Conservation (phyloP, 2,797 vertebrate species). For the Botia almorhae region DNA sequence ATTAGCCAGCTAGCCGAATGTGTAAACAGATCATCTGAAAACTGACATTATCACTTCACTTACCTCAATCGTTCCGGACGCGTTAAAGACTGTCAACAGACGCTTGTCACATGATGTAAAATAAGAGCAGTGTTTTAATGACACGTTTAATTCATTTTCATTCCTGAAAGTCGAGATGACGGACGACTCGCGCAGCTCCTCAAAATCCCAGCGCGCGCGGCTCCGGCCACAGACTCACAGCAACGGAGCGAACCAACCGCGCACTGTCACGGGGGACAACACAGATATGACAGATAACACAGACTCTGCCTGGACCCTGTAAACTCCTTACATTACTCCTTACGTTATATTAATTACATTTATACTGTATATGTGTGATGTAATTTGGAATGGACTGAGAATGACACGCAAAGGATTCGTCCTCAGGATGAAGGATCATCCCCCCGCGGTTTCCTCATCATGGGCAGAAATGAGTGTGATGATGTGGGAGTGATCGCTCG, state of each 20-base stretch:
- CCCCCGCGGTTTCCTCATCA: slow-evolving; percentile 45
- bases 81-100: background rate
- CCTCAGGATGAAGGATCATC: background rate
- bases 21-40: slow-evolving; percentile 67
- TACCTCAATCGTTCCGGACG: slow-evolving; percentile 21
- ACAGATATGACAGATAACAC: background rate
- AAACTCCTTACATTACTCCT: no score
- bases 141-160: background rate
- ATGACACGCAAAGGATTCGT: background rate
- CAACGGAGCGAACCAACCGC: slow-evolving; percentile 74
- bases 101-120: slow-evolving; percentile 2
- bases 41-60: background rate
- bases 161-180: background rate
- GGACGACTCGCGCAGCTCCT: slow-evolving; percentile 46
- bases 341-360: no score
- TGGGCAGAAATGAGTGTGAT: slow-evolving; percentile 17
- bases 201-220: slow-evolving; percentile 53
- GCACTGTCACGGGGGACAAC: background rate
- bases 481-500: slow-evolving; percentile 16
- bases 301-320: no score
- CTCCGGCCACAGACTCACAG: slow-evolving; percentile 69
- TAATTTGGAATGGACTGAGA: background rate
- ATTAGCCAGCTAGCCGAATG: slow-evolving; percentile 51
- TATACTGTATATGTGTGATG: no score
- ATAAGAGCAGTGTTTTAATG: background rate